These are phyloP conservation scores for Acanthurus lineatus DNA, from an alignment of 2,797 vertebrate species.

Conservation along the genomic window DNA sequence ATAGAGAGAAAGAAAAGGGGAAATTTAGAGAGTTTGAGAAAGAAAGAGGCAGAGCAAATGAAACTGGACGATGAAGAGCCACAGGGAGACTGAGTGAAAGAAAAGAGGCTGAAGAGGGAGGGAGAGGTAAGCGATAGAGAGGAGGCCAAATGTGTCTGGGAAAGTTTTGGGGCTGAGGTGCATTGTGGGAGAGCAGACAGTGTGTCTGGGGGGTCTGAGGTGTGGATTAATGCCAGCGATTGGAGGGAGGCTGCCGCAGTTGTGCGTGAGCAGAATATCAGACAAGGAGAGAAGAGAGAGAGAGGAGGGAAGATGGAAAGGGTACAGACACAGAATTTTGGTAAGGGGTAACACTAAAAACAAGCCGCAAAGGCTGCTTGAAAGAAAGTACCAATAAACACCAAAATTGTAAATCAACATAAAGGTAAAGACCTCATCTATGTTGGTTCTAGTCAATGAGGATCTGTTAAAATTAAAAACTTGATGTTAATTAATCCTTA, in stretches of 20 bases:
- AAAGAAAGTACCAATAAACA: constrained; percentile 48
- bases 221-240: constrained; percentile 93
- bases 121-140: constrained; percentile 72
- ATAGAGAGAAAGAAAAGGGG: constrained; percentile 67
- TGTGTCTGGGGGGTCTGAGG: constrained; percentile 89
- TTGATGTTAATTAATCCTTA: constrained; percentile 28
- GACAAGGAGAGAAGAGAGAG: constrained; percentile 80
- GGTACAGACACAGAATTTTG: constrained; percentile 61
- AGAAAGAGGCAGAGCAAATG: constrained; percentile 72
- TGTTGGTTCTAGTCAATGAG: constrained; percentile 8
- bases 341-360: constrained; percentile 48
- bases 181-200: constrained; percentile 84
- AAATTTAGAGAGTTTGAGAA: constrained; percentile 71
- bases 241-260: constrained; percentile 93
- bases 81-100: constrained; percentile 66
- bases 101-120: constrained; percentile 70
- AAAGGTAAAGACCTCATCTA: constrained; percentile 17
- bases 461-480: constrained; percentile 28
- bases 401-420: constrained; percentile 27
- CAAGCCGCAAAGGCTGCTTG: constrained; percentile 15
- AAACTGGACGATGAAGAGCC: constrained; percentile 72
- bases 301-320: constrained; percentile 73
- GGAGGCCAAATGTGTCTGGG: constrained; percentile 82
- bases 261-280: constrained; percentile 94
- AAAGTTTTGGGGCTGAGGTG: constrained; percentile 87